These are phyloP conservation scores for Girardinichthys multiradiatus DNA, from an alignment of 2,113 vertebrate genomes.

Conservation along the genomic window DNA sequence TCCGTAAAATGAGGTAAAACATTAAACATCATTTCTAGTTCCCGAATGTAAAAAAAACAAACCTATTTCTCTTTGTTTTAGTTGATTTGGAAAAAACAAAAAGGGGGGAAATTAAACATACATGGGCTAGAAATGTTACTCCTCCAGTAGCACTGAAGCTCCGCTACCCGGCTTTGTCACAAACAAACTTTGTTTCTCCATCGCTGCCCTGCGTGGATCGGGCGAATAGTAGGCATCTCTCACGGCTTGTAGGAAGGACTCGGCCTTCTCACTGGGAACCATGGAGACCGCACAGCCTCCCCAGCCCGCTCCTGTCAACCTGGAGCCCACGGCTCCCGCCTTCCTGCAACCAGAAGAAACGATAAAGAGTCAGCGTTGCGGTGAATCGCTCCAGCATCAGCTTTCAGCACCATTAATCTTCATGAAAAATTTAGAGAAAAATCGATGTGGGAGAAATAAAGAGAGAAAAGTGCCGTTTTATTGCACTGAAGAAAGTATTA, in stretches of 20 bases:
- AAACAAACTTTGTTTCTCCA: conserved; percentile 86
- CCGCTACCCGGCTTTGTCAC: conserved; percentile 92
- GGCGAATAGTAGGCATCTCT: conserved; percentile 85
- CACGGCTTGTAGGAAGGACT: conserved; percentile 86
- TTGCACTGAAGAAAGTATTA: not conserved
- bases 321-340: conserved; percentile 90
- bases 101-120: conserved; percentile 6
- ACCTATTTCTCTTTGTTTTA: not conserved
- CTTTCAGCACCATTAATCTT: not conserved
- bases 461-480: not conserved
- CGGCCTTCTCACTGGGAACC: conserved; percentile 86
- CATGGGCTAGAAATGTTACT: conserved; percentile 52
- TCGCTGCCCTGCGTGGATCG: conserved; percentile 63
- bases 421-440: not conserved
- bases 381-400: not conserved
- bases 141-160: conserved; percentile 87
- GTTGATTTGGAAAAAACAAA: not conserved
- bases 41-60: not conserved
- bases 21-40: not conserved
- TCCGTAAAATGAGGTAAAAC: not conserved
- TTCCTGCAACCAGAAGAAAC: conserved; percentile 79
- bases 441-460: not conserved
- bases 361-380: conserved; percentile 6
- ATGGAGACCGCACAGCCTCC: conserved; percentile 96
- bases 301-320: conserved; percentile 97